A percentile compares a stretch with the other conserved stretches of the same genome.
These are phyloP conservation scores for Astreopora myriophthalma DNA, from an alignment of 64 coral and sea anemone species.

Conservation along the genomic window DNA sequence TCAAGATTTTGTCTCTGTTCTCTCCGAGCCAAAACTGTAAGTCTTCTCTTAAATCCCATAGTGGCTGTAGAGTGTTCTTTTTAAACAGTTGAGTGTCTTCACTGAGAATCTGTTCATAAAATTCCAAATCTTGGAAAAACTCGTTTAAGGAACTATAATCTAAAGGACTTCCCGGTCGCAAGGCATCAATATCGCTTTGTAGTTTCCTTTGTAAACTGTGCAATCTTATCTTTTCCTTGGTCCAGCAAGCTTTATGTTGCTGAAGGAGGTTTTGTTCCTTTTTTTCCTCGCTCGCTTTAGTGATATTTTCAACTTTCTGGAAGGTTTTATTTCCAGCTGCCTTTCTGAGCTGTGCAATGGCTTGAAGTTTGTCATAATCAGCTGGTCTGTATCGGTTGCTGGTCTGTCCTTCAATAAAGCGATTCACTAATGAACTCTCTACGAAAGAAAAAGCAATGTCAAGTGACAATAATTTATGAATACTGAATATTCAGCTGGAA, in stretches of 20 bases:
- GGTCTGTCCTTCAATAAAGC: conserved; percentile 75
- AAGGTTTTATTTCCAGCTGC: conserved; percentile 77
- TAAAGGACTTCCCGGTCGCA: conserved; percentile 75
- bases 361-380: conserved; percentile 94
- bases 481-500: not conserved
- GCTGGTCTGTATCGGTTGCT: conserved; percentile 86
- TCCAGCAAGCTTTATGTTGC: conserved; percentile 96
- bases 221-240: conserved; percentile 86
- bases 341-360: conserved; percentile 89
- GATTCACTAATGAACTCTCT: conserved; percentile 88
- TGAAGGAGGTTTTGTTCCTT: conserved; percentile 92
- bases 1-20: conserved; percentile 89
- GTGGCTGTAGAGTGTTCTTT: conserved; percentile 85
- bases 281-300: conserved; percentile 72
- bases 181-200: conserved; percentile 82
- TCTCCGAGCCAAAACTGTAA: conserved; percentile 94
- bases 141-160: conserved; percentile 71
- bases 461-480: no score
- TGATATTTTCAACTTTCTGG: conserved; percentile 88
- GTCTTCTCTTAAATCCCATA: conserved; percentile 95
- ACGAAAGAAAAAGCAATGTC: not conserved
- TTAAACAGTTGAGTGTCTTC: conserved; percentile 85
- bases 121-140: conserved; percentile 91
- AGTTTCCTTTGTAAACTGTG: conserved; percentile 76
- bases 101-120: conserved; percentile 76